These are phyloP conservation scores for Anodontia alba DNA, from an alignment of 2,888 invertebrate genomes.

Conservation along the genomic window DNA sequence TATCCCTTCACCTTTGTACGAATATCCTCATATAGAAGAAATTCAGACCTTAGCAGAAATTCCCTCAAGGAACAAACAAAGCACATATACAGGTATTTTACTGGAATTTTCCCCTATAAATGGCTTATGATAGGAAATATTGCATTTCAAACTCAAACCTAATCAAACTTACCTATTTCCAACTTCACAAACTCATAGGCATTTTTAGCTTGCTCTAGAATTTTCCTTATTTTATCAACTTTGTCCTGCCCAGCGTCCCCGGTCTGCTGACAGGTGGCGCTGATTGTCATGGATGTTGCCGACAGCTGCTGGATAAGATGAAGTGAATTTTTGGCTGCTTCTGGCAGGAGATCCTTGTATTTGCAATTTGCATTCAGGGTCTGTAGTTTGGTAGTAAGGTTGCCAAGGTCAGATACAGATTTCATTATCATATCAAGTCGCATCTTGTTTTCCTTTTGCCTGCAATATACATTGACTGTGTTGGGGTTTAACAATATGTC, in stretches of 20 bases:
- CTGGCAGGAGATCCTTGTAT: conserved; percentile 56
- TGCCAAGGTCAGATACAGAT: conserved; percentile 44
- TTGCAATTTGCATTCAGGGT: conserved; percentile 37
- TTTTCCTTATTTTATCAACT: conserved; percentile 45
- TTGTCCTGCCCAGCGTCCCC: conserved; percentile 35
- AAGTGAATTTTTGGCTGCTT: conserved; percentile 57
- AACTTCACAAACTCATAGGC: conserved; percentile 61
- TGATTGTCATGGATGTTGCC: conserved; percentile 23
- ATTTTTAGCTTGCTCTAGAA: conserved; percentile 53
- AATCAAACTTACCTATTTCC: conserved; percentile 61
- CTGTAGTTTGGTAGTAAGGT: conserved; percentile 42
- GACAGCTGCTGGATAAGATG: conserved; percentile 37
- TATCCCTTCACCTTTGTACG: too few species aligned
- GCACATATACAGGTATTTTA: too few species aligned
- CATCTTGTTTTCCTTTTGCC: conserved; percentile 63
- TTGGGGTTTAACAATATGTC: too few species aligned
- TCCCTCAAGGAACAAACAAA: too few species aligned
- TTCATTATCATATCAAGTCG: conserved; percentile 49
- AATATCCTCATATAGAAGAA: too few species aligned
- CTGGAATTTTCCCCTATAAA: too few species aligned
- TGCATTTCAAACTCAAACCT: too few species aligned
- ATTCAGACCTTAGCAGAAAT: too few species aligned
- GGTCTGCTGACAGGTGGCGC: conserved; percentile 19
- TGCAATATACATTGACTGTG: too few species aligned
- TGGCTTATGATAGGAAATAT: too few species aligned